These are phyloP conservation scores for Nerophis ophidion DNA, from an alignment of 2,113 vertebrate genomes.

Conservation along the genomic window DNA sequence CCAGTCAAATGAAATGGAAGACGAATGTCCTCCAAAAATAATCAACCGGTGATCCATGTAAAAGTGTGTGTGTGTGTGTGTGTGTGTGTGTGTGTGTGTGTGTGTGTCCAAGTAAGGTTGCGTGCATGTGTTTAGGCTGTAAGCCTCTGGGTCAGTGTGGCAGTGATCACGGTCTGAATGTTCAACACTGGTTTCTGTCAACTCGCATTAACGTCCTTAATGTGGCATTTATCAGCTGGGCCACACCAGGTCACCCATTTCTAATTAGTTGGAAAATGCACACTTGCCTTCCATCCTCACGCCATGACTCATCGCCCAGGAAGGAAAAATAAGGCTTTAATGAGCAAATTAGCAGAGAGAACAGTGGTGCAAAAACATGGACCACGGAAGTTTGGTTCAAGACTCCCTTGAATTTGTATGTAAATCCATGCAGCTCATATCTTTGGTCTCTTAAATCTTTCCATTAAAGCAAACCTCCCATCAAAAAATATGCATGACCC, in stretches of 20 bases:
- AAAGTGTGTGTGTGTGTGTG: conserved; percentile 12
- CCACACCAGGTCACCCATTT: conserved; percentile 41
- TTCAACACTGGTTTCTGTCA: conserved; percentile 56
- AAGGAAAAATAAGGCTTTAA: conserved; percentile 14
- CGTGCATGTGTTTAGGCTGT: conserved; percentile 19
- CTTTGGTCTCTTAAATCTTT: neutral
- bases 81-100: conserved; percentile 13
- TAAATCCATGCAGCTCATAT: neutral
- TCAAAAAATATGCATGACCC: neutral
- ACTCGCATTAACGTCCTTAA: conserved; percentile 43
- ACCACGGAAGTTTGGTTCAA: neutral
- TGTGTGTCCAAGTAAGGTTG: conserved; percentile 7
- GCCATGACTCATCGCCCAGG: conserved; percentile 18
- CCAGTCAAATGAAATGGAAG: neutral
- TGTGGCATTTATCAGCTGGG: conserved; percentile 33
- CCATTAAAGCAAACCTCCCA: neutral
- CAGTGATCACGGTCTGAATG: conserved; percentile 42
- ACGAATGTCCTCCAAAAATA: neutral
- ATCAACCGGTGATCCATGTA: conserved; percentile 23
- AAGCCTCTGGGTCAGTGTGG: conserved; percentile 40
- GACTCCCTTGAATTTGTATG: too few relatives aligned
- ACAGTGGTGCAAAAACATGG: neutral
- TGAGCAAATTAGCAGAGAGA: conserved; percentile 26
- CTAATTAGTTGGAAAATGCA: conserved; percentile 43
- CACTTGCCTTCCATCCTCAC: conserved; percentile 18